Base-by-base conservation (phyloP, 1,140 invertebrate genomes). In the Chlorops oryzae region DNA sequence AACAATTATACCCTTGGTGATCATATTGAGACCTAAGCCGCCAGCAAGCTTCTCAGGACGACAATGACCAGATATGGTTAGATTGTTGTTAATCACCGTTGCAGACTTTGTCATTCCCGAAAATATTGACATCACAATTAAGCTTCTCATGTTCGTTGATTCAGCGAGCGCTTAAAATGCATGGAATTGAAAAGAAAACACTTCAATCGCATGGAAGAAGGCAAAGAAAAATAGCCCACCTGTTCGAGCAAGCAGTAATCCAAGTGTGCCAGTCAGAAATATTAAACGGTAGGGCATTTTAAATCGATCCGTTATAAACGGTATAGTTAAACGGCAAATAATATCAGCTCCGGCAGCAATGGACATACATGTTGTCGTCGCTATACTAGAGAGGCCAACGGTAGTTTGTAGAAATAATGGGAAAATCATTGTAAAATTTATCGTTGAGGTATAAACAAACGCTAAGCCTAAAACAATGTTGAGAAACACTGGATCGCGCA, bases 21-120 rank as follows among this genome's bases (percentile, higher is more conserved):
- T 77, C 85, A 87, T 87, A 47, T 81, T 84, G 2, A 87, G 72
- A 13, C 85, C 85, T 23, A 85, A 74, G 1, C 84, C 85, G 15
- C 81, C 78, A 0, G 85, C 81, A 15, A 87, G 72, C 49, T 78
- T 79, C 6, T 78, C 74, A 24, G 61, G 51, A 2, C 74, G 73
- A 52, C 79, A 81, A 55, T 82, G 76, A 54, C 86, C 83, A 0
- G 85, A 80, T 32, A 87, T 78, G 1, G 81, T 80, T 13, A 88
- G 74, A 59, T 84, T 85, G 54, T 85, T 79, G 52, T 85, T 84
- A 0, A 86, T 78, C 13, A 86, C 79, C 0, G 83, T 79, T 55
- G 82, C 64, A 0, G 68, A 66, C 32, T 71, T 71, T 15, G 64
- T 63, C 53, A 66, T 61, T 21, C 68, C 68, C 2, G 51, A 63